These are phyloP conservation scores for Enhydra lutris DNA, from an alignment of 2,113 vertebrate species.

Conservation along the genomic window DNA sequence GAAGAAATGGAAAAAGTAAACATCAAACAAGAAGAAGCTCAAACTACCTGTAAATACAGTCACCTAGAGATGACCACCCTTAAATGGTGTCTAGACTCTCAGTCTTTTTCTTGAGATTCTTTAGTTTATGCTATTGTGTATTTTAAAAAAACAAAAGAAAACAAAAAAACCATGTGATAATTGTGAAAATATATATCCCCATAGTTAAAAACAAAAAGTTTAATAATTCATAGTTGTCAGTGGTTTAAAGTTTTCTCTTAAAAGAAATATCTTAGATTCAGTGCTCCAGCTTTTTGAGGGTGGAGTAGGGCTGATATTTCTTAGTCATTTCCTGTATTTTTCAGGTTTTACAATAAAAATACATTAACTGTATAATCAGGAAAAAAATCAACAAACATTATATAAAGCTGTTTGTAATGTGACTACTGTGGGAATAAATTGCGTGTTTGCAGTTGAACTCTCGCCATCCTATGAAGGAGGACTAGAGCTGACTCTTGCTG, in stretches of 20 bases:
- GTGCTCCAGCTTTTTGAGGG: neutral
- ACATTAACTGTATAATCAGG: neutral
- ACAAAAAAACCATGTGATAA: neutral
- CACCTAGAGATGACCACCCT: neutral
- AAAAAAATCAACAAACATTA: neutral
- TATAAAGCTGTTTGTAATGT: neutral
- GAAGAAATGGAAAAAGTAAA: neutral
- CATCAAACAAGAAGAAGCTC: neutral
- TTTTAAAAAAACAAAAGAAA: neutral
- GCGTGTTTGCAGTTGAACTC: neutral
- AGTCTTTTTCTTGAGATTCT: neutral
- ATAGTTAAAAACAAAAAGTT: neutral
- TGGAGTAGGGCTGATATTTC: neutral
- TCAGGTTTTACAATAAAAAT: neutral
- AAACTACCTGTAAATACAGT: neutral
- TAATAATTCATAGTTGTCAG: neutral
- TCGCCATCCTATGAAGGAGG: neutral
- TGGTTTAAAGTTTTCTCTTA: conserved; percentile 28
- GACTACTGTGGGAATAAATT: neutral
- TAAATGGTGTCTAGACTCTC: neutral
- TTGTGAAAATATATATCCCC: neutral
- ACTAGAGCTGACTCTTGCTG: neutral
- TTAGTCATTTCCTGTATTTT: neutral
- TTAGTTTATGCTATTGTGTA: neutral
- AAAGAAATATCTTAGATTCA: conserved; percentile 7